A percentile compares a stretch with the other conserved stretches of the same genome.
phyloP scores from a whole-genome alignment of 2,888 invertebrate genomes.

The Ectropis crepuscularia region DNA sequence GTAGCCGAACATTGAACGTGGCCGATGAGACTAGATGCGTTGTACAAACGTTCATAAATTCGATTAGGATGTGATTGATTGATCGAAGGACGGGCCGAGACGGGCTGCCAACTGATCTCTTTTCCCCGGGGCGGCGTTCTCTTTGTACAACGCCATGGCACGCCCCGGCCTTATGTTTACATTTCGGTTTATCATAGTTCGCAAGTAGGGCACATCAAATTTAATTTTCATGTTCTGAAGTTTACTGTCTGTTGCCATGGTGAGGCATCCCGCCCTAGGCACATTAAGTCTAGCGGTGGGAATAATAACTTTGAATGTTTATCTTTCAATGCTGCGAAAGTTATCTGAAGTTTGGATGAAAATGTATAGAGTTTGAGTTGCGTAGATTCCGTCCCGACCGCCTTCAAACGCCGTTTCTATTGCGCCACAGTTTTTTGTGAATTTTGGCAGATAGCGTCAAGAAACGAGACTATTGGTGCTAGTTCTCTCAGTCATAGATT shows the following conservation, averaged over 20 bases:
- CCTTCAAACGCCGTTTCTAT: no score
- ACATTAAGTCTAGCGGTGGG: not conserved
- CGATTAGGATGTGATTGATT: slow-evolving; percentile 74
- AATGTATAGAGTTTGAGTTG: not conserved
- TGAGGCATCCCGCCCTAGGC: not conserved
- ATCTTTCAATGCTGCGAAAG: not conserved
- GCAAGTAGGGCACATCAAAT: slow-evolving; percentile 12
- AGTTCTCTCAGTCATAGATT: no score
- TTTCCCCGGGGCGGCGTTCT: slow-evolving; percentile 11
- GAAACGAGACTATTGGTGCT: no score
- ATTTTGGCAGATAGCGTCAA: no score
- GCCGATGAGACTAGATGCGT: slow-evolving; percentile 44
- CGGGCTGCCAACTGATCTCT: slow-evolving; percentile 37
- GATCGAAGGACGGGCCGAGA: slow-evolving; percentile 45
- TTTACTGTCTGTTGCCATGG: slow-evolving; percentile 11
- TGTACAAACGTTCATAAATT: slow-evolving; percentile 67
- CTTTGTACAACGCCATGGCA: slow-evolving; percentile 3
- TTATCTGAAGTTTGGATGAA: not conserved
- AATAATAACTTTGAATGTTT: not conserved
- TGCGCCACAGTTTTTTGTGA: no score
- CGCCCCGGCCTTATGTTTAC: slow-evolving; percentile 7
- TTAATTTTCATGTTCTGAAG: slow-evolving; percentile 5
- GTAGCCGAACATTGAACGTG: slow-evolving; percentile 10
- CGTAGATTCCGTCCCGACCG: not conserved
- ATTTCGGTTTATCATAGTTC: slow-evolving; percentile 14